Evolutionary conservation across 2,797 vertebrate species (phyloP), one percentile per base, ranked within the genome.

Genomic region (Pipistrellus nathusii): DNA sequence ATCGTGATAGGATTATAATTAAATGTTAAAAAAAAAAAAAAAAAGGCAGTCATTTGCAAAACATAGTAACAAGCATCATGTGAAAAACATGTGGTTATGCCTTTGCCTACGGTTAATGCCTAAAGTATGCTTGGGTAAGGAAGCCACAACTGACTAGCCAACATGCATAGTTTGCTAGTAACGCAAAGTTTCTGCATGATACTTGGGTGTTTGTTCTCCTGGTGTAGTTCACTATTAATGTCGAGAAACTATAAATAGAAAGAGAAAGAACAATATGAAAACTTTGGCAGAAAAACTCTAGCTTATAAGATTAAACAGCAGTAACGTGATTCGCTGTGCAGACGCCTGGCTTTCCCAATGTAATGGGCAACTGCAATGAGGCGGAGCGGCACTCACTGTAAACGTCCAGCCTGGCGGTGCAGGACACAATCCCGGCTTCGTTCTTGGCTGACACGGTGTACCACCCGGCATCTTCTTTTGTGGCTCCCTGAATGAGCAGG

Each of bases 361-460:
- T 30, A 75, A 3, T 1, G 7, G 38, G 18, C 15, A 25, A 13
- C 0, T 5, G 51, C 44, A 66, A 1, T 0, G 7, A 41, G 46
- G 2, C 11, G 0, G 18, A 53, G 86, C 27, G 11, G 53, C 88
- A 98, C 99, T 98, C 97, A 99, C 99, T 97, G 88, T 99, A 98
- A 90, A 99, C 98, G 35, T 99, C 99, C 81, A 99, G 98, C 66
- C 99, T 99, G 72, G 99, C 99, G 0, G 99, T 99, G 97, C 99
- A 99, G 86, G 99, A 99, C 51, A 99, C 98, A 55, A 99, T 99
- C 90, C 99, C 99, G 0, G 99, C 99, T 25, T 99, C 99, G 0
- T 99, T 99, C 98, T 99, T 99, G 95, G 99, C 99, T 0, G 99
- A 99, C 82, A 99, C 99, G 0, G 99, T 99, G 92, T 99, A 99